phyloP scores from a whole-genome alignment of 92 coral and sea anemone genomes.

The Bergia puertoricense region DNA sequence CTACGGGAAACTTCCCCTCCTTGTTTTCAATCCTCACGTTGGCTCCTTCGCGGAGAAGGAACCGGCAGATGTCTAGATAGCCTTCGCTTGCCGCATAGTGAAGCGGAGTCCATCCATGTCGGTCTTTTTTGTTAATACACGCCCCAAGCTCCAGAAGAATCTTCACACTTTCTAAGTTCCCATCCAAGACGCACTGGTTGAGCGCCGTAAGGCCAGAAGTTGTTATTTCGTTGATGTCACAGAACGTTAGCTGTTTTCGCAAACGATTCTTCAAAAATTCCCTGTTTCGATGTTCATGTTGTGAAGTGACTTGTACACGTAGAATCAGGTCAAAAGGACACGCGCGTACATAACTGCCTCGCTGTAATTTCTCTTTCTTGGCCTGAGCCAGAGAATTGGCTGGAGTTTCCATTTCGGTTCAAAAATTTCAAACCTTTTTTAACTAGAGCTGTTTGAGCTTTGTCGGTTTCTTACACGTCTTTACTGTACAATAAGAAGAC shows the following conservation, averaged over 20 bases:
- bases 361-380: constrained; percentile 26
- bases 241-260: constrained; percentile 67
- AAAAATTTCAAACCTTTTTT: not conserved
- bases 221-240: constrained; percentile 85
- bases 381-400: not conserved
- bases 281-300: constrained; percentile 57
- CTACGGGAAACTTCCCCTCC: constrained; percentile 87
- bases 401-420: not conserved
- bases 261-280: constrained; percentile 69
- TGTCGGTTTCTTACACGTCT: not conserved
- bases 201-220: constrained; percentile 93
- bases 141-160: constrained; percentile 91
- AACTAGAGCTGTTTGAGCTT: not conserved
- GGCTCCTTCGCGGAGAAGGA: constrained; percentile 81
- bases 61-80: constrained; percentile 84
- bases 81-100: constrained; percentile 99
- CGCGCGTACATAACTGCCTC: constrained; percentile 1
- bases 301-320: constrained; percentile 65
- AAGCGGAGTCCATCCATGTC: constrained; percentile 89
- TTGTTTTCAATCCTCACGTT: constrained; percentile 78
- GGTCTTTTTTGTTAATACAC: constrained; percentile 79
- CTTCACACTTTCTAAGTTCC: constrained; percentile 79
- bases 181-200: constrained; percentile 94
- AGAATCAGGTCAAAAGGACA: constrained; percentile 72
- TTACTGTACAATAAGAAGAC: not conserved